A percentile compares a stretch with the other conserved stretches of the same genome.
Conservation (phyloP, 2,888 invertebrate species). For the Euproctis similis region DNA sequence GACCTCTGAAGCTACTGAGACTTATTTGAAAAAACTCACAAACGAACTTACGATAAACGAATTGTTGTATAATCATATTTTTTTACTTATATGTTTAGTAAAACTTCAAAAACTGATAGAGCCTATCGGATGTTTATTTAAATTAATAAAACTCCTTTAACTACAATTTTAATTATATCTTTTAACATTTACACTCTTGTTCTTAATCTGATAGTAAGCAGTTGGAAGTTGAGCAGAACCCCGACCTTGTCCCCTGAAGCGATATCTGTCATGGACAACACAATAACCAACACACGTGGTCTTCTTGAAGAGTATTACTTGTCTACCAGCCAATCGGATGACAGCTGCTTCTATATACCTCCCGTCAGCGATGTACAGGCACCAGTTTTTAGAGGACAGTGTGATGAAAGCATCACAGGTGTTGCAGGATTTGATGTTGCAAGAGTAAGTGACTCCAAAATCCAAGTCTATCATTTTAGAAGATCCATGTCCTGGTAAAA, state of each 20-base stretch:
- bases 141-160: too few species aligned
- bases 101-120: too few species aligned
- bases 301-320: constrained; percentile 41
- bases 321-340: constrained; percentile 43
- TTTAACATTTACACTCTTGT: too few species aligned
- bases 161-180: too few species aligned
- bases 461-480: too few species aligned
- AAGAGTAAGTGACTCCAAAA: constrained; percentile 42
- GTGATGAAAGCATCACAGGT: constrained; percentile 34
- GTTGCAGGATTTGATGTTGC: constrained; percentile 38
- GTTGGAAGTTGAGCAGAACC: constrained; percentile 55
- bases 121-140: too few species aligned
- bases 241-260: constrained; percentile 28
- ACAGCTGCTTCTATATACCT: constrained; percentile 56
- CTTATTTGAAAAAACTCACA: too few species aligned
- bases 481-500: too few species aligned
- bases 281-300: constrained; percentile 43
- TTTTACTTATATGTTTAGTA: too few species aligned
- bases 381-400: constrained; percentile 49
- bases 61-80: too few species aligned
- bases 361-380: constrained; percentile 29
- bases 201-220: constrained; percentile 42
- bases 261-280: constrained; percentile 25
- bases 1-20: too few species aligned
- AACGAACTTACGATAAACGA: too few species aligned